Percentiles rank a stretch among this genome's conserved stretches.
phyloP scores from a whole-genome alignment of 2,888 invertebrate species.

The Brachynemurus nebulosus region DNA sequence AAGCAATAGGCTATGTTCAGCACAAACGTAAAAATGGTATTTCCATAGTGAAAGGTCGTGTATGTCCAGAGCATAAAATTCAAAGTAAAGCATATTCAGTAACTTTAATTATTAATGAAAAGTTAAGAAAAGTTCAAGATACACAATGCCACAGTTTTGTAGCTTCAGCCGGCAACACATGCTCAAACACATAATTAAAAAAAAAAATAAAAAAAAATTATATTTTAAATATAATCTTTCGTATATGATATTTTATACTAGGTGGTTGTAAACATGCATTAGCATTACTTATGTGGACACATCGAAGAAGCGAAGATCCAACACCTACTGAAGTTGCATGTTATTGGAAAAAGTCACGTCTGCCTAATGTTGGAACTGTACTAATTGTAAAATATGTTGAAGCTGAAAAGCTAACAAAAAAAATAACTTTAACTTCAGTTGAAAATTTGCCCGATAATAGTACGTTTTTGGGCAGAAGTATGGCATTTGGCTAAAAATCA shows the following conservation, averaged over 20 bases:
- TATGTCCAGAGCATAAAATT: background rate
- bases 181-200: no score
- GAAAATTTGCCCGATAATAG: constrained; percentile 10
- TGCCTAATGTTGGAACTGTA: constrained; percentile 13
- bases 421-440: background rate
- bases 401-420: constrained; percentile 4
- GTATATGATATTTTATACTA: no score
- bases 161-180: background rate
- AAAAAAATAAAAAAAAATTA: no score
- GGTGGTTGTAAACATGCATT: constrained; percentile 5
- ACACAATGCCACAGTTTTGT: background rate
- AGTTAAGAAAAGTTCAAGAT: background rate
- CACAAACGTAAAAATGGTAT: background rate
- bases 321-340: constrained; percentile 15
- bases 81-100: background rate
- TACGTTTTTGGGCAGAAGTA: constrained; percentile 11
- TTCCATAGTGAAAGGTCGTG: background rate
- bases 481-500: constrained; percentile 9
- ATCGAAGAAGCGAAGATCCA: constrained; percentile 14
- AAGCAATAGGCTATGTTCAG: background rate
- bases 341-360: constrained; percentile 17
- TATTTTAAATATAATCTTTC: no score
- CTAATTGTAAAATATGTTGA: constrained; percentile 16
- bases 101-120: background rate
- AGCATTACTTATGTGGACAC: constrained; percentile 15